Conservation (phyloP, 1,140 invertebrate genomes). For the Camponotus pennsylvanicus region DNA sequence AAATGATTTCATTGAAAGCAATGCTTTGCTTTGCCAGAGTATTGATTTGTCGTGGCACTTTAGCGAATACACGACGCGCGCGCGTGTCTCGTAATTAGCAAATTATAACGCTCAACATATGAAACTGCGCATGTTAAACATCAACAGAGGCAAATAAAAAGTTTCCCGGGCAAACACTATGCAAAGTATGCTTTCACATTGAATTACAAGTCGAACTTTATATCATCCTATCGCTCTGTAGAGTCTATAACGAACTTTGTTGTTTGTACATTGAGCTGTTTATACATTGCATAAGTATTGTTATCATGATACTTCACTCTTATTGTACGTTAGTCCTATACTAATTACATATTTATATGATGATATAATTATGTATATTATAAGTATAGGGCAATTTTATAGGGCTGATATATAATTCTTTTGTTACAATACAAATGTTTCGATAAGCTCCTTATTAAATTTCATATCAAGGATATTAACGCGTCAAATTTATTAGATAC, state of each 20-base stretch:
- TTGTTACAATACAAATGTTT: neutral
- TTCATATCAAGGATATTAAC: neutral
- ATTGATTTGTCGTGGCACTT: conserved; percentile 49
- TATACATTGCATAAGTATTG: neutral
- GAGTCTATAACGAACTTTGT: neutral
- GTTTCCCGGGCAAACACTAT: conserved; percentile 1
- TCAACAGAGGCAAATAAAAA: conserved; percentile 24
- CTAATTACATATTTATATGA: neutral
- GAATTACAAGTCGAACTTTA: conserved; percentile 13
- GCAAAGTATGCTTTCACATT: neutral
- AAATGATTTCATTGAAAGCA: conserved; percentile 43
- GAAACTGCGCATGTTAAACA: conserved; percentile 31
- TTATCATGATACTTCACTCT: neutral
- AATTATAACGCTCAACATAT: conserved; percentile 43
- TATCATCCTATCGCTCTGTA: neutral
- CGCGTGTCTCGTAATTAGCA: conserved; percentile 49
- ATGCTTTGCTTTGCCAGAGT: conserved; percentile 34
- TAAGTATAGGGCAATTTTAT: neutral
- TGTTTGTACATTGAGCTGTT: neutral
- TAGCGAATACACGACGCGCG: conserved; percentile 27
- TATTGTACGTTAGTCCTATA: neutral
- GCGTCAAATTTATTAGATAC: neutral
- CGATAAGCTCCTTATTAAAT: neutral
- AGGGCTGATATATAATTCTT: neutral
- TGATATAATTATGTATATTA: neutral